Percentiles rank a stretch among this genome's conserved stretches.
phyloP scores from a whole-genome alignment of 2,888 invertebrate genomes.

The Thysanoteuthis rhombus region DNA sequence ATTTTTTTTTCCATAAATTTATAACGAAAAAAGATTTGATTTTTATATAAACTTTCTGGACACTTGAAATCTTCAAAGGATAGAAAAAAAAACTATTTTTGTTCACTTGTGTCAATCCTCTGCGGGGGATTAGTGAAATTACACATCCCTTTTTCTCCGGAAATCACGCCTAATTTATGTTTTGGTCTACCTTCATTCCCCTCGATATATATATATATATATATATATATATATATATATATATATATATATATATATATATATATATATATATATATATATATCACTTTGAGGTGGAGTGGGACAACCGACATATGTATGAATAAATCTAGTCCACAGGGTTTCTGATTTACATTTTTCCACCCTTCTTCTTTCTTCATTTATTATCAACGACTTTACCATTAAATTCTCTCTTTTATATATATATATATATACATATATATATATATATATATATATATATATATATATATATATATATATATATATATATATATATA shows the following conservation, averaged over 20 bases:
- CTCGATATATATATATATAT: background rate
- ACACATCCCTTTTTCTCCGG: background rate
- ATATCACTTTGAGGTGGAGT: background rate
- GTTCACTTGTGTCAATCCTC: background rate
- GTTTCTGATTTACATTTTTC: no score
- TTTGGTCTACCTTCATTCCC: background rate
- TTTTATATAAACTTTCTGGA: no score
- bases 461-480: background rate
- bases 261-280: background rate
- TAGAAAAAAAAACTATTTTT: background rate
- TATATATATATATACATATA: no score
- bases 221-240: conserved; percentile 17
- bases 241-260: background rate
- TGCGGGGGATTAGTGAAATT: background rate
- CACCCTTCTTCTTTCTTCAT: no score
- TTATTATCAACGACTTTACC: no score
- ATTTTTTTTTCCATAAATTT: background rate
- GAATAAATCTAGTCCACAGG: no score
- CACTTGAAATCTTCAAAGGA: no score
- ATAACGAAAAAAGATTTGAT: no score
- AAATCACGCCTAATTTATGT: background rate
- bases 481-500: background rate
- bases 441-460: background rate
- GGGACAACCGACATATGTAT: background rate
- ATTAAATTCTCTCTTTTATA: no score